Evolutionary conservation across 2,888 invertebrate genomes (phyloP), one percentile per base, ranked within the genome.

Genomic region (Caenorhabditis sp.): DNA sequence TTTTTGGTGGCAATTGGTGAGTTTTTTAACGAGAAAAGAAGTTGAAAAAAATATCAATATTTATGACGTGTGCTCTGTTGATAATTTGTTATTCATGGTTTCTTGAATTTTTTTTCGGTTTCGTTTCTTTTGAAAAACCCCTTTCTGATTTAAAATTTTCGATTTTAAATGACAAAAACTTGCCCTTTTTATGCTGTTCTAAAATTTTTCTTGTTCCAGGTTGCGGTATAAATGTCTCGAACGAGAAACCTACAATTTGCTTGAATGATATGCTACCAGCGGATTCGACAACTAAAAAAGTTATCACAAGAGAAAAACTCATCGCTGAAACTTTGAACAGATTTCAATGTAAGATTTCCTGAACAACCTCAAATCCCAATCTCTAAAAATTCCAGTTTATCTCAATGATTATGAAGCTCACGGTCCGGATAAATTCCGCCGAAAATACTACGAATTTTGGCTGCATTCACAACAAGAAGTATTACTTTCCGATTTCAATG

Each of bases 401-500:
- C 88, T 93, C 12, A 89, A 91, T 59, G 86, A 89, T 26, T 91
- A 90, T 60, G 92, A 93, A 87, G 88, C 86, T 14, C 91, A 91
- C 7, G 91, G 92, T 66, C 86, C 91, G 49, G 90, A 91, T 10
- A 88, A 90, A 57, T 91, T 93, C 76, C 91, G 91, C 79, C 91
- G 93, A 60, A 89, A 92, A 75, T 97, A 97, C 88, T 94, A 95
- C 87, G 91, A 92, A 83, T 92, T 93, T 86, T 97, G 97, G 97
- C 90, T 97, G 76, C 97, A 97, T 88, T 91, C 91, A 94, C 95
- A 89, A 69, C 92, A 93, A 84, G 91, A 91, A 65, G 81, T 85
- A 17, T 69, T 78, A 8, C 62, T 86, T 20, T 68, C 78, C 43
- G 78, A 79, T 36, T 74, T 72, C 63, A 70, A 76, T 36, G 89